A percentile compares a stretch with the other conserved stretches of the same genome.
These are phyloP conservation scores for Leontocebus nigricollis DNA, from an alignment of 2,797 vertebrate species.

Conservation along the genomic window DNA sequence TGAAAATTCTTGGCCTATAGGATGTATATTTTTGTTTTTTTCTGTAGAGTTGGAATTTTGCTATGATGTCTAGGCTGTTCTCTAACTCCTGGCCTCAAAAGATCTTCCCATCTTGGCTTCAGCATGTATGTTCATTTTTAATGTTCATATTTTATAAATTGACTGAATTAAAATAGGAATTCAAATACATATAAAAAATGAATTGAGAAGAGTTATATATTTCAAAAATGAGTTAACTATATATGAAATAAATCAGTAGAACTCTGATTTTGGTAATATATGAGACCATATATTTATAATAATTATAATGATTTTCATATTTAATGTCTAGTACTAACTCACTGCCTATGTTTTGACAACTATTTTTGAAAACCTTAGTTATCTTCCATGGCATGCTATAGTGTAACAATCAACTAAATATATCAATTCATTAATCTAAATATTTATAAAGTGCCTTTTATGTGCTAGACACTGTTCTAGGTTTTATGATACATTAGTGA, in stretches of 20 bases:
- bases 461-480: not conserved
- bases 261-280: not conserved
- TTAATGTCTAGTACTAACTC: not conserved
- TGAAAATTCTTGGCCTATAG: not conserved
- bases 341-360: not conserved
- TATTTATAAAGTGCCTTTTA: not conserved
- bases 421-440: not conserved
- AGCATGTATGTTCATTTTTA: not conserved
- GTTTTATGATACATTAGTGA: not conserved
- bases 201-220: not conserved
- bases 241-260: not conserved
- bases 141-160: too few relatives aligned
- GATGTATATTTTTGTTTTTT: too few relatives aligned
- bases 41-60: too few relatives aligned
- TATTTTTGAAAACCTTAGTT: not conserved
- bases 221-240: not conserved
- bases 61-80: not conserved
- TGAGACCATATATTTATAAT: not conserved
- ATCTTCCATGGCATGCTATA: not conserved
- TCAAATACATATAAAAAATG: not conserved
- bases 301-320: not conserved
- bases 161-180: not conserved
- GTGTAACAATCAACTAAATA: not conserved
- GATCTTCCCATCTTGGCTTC: not conserved
- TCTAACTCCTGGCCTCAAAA: not conserved